phyloP scores from a whole-genome alignment of 64 coral and sea anemone species.

The Stichodactyla helianthus region DNA sequence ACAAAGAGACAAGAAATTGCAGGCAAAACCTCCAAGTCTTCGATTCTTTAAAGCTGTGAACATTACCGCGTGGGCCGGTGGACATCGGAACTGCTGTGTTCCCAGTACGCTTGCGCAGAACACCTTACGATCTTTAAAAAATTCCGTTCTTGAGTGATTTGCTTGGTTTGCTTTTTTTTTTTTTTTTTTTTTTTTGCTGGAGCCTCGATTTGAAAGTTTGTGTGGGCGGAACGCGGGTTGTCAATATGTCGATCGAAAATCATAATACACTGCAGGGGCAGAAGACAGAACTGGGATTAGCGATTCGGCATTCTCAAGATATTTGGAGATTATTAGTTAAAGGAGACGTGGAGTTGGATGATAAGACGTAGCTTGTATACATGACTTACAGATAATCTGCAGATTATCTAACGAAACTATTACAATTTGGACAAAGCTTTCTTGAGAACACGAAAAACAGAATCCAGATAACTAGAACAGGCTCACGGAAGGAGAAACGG shows the following conservation, averaged over 20 bases:
- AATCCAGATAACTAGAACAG: too few relatives aligned
- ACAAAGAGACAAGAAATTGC: constrained; percentile 1
- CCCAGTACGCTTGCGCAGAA: background rate
- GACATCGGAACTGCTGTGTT: background rate
- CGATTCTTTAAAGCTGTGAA: background rate
- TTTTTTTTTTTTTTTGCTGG: too few relatives aligned
- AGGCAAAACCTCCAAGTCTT: background rate
- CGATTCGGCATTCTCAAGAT: background rate
- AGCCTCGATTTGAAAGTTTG: background rate
- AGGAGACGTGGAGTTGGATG: background rate
- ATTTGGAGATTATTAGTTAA: background rate
- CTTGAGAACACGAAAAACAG: too few relatives aligned
- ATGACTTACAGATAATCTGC: background rate
- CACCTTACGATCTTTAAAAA: background rate
- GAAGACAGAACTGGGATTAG: background rate
- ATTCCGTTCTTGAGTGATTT: background rate
- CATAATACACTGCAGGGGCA: background rate
- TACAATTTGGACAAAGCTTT: background rate
- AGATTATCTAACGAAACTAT: background rate
- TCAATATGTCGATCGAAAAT: background rate
- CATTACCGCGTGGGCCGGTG: background rate
- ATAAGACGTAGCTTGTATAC: background rate
- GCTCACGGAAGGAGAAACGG: too few relatives aligned
- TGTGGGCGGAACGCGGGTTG: background rate
- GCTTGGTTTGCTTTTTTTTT: background rate